Percentiles rank a stretch among this genome's conserved stretches.
Evolutionary conservation across 2,797 vertebrate genomes (phyloP).

Genomic region (Buphagus erythrorhynchus): DNA sequence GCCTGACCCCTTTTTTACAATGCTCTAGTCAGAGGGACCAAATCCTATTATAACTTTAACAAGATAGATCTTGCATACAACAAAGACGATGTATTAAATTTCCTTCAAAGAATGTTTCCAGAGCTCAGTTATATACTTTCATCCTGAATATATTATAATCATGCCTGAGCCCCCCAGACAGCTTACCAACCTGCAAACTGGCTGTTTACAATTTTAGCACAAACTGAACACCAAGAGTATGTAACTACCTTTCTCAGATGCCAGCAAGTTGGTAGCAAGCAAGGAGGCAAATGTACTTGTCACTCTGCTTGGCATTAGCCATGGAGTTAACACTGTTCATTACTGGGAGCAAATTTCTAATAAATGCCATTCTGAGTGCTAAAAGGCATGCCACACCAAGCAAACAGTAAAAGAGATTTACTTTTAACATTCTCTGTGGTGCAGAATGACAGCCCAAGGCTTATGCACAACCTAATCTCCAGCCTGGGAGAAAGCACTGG

Average conservation of each 20-base stretch:
- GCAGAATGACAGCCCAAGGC: background rate
- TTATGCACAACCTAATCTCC: background rate
- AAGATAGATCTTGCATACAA: background rate
- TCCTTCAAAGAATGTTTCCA: background rate
- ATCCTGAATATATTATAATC: background rate
- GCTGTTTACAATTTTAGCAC: background rate
- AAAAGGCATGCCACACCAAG: background rate
- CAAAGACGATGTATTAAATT: background rate
- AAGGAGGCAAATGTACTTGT: background rate
- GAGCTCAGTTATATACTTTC: background rate
- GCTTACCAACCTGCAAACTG: background rate
- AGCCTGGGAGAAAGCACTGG: background rate
- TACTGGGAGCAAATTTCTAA: background rate
- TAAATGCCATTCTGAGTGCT: background rate
- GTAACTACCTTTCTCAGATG: background rate
- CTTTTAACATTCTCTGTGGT: background rate
- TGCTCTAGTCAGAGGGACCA: background rate
- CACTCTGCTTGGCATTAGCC: background rate
- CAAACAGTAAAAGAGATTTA: background rate
- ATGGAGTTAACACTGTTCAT: background rate
- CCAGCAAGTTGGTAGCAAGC: background rate
- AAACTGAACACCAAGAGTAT: background rate
- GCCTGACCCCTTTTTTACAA: background rate
- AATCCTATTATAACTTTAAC: constrained; percentile 29
- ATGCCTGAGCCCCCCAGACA: background rate